Percentiles rank a stretch among this genome's conserved stretches.
Evolutionary conservation across 1,140 invertebrate species (phyloP).

Genomic region (Contarinia nasturtii): DNA sequence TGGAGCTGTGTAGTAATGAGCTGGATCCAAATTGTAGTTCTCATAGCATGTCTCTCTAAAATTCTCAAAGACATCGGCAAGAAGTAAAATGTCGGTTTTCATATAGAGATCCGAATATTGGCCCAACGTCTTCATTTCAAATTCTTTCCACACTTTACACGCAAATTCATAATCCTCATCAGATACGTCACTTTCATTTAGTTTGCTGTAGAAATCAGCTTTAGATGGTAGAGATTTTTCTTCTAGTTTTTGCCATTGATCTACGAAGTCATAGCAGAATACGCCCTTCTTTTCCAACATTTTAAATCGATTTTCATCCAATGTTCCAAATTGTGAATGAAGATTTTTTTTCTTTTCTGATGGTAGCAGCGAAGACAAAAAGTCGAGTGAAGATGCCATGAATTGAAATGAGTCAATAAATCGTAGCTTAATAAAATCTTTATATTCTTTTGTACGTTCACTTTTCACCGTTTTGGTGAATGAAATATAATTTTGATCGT

Average conservation of each 20-base stretch:
- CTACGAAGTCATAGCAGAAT: conserved; percentile 17
- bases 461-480: conserved; percentile 6
- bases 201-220: conserved; percentile 16
- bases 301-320: conserved; percentile 10
- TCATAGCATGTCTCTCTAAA: conserved; percentile 18
- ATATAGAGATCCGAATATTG: conserved; percentile 26
- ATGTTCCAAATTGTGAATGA: too few species aligned
- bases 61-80: conserved; percentile 28
- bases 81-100: conserved; percentile 20
- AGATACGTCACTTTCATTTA: conserved; percentile 12
- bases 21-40: conserved; percentile 14
- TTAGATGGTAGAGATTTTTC: conserved; percentile 13
- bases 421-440: conserved; percentile 8
- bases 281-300: conserved; percentile 14
- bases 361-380: conserved; percentile 8
- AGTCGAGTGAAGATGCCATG: conserved; percentile 10
- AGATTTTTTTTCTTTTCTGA: too few species aligned
- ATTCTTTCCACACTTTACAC: conserved; percentile 22
- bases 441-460: neutral
- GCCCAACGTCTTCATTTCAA: conserved; percentile 19
- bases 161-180: conserved; percentile 23
- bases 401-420: conserved; percentile 20
- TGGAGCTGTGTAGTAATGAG: conserved; percentile 19
- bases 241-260: conserved; percentile 13
- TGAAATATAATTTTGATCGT: conserved; percentile 17